These are phyloP conservation scores for Eretmochelys imbricata DNA, from an alignment of 2,113 vertebrate species.

Conservation along the genomic window DNA sequence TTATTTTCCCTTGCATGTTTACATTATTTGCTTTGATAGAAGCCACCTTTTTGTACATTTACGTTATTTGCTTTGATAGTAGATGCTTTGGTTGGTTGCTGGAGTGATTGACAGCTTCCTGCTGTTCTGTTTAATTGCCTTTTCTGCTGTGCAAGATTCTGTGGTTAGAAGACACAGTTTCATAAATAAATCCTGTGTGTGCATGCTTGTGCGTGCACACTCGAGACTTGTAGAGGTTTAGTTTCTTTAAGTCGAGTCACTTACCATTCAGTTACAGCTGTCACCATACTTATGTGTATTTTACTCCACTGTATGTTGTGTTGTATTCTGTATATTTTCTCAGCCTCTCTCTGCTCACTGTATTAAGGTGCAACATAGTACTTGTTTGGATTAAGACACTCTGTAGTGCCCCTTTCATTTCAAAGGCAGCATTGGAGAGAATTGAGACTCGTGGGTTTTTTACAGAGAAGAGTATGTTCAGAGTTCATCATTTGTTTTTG, in stretches of 20 bases:
- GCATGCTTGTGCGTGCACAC: neutral
- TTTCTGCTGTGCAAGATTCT: slow-evolving; percentile 74
- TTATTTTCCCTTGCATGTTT: slow-evolving; percentile 70
- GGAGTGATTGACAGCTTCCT: slow-evolving; percentile 82
- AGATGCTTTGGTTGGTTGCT: slow-evolving; percentile 80
- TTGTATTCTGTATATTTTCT: neutral
- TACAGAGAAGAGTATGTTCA: neutral
- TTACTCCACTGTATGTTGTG: neutral
- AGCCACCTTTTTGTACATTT: slow-evolving; percentile 59
- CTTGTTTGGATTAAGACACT: slow-evolving; percentile 20
- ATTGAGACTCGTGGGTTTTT: neutral
- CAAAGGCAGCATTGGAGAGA: neutral
- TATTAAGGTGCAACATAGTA: slow-evolving; percentile 1
- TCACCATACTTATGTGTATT: slow-evolving; percentile 49
- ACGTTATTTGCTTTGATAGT: slow-evolving; percentile 84
- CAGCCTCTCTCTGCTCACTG: neutral
- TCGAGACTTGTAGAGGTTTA: slow-evolving; percentile 36
- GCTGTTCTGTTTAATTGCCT: slow-evolving; percentile 84
- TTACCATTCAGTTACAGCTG: slow-evolving; percentile 36
- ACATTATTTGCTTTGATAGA: slow-evolving; percentile 79
- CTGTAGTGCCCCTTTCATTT: neutral
- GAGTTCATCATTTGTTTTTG: neutral
- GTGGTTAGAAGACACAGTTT: slow-evolving; percentile 77
- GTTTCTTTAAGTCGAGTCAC: slow-evolving; percentile 59
- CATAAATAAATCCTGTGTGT: slow-evolving; percentile 77